Percentiles rank a stretch among this genome's conserved stretches.
Conservation (phyloP, 23 tunicate species). For the Styela clava region DNA sequence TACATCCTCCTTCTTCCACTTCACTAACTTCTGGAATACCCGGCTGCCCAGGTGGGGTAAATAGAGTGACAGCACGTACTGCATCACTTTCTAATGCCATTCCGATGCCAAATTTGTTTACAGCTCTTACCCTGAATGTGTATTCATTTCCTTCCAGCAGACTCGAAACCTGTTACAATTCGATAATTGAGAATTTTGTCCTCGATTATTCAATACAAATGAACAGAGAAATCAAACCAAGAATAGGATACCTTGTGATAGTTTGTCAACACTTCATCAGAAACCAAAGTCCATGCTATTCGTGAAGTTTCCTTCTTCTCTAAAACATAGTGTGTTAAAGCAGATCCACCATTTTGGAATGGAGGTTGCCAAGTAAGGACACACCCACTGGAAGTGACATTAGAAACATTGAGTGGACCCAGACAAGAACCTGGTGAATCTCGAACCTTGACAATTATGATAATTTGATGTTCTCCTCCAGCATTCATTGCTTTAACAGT, state of each 20-base stretch:
- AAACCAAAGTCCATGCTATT: constrained; percentile 70
- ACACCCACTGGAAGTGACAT: constrained; percentile 56
- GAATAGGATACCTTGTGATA: not conserved
- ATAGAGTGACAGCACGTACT: constrained; percentile 55
- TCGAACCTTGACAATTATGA: constrained; percentile 53
- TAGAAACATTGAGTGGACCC: constrained; percentile 14
- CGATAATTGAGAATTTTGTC: too few species aligned
- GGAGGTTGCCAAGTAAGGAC: constrained; percentile 75
- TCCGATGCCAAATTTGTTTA: constrained; percentile 85
- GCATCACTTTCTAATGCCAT: constrained; percentile 55
- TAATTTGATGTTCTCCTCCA: constrained; percentile 52
- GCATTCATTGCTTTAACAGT: constrained; percentile 55
- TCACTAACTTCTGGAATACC: constrained; percentile 42
- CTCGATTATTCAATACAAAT: constrained; percentile 16
- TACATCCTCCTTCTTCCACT: constrained; percentile 58
- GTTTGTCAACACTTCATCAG: constrained; percentile 9
- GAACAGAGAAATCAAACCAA: too few species aligned
- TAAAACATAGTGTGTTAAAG: constrained; percentile 48
- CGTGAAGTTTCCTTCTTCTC: constrained; percentile 93
- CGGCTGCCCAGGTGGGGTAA: constrained; percentile 61
- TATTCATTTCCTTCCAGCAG: constrained; percentile 67
- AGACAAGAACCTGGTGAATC: constrained; percentile 89
- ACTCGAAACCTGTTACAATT: constrained; percentile 68
- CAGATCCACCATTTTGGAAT: constrained; percentile 55
- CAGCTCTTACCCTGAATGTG: constrained; percentile 82